A percentile compares a stretch with the other conserved stretches of the same genome.
phyloP scores from a whole-genome alignment of 2,113 vertebrate species.

The Shinisaurus crocodilurus region DNA sequence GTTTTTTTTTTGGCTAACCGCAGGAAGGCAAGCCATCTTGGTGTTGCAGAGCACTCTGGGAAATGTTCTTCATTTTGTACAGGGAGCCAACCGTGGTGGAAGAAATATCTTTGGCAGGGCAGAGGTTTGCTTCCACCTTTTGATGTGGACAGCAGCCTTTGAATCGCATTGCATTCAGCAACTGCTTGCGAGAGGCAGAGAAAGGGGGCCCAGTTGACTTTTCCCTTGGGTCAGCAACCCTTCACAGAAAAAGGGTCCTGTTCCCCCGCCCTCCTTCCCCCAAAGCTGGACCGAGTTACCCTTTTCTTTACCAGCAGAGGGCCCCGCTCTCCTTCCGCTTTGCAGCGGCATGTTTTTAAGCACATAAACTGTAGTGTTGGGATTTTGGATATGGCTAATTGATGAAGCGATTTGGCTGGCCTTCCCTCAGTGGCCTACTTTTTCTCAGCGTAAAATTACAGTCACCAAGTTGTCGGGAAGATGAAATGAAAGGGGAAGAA shows the following conservation, averaged over 20 bases:
- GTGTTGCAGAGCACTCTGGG: not conserved
- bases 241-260: not conserved
- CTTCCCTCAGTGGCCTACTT: conserved; percentile 16
- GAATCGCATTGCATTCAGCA: not conserved
- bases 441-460: not conserved
- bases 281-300: not conserved
- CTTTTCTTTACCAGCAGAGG: not conserved
- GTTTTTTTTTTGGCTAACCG: not conserved
- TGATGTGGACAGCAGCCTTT: not conserved
- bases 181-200: not conserved
- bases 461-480: not conserved
- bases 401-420: not conserved
- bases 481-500: not conserved
- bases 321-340: not conserved
- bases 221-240: too few species aligned
- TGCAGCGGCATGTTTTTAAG: too few species aligned
- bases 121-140: not conserved
- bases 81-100: not conserved
- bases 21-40: not conserved
- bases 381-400: not conserved
- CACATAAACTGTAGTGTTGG: not conserved
- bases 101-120: not conserved
- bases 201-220: too few species aligned
- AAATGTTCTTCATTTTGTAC: not conserved
- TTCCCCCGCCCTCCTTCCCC: not conserved